Evolutionary conservation across 2,113 vertebrate genomes (phyloP).

Genomic region (Poicephalus gulielmi): DNA sequence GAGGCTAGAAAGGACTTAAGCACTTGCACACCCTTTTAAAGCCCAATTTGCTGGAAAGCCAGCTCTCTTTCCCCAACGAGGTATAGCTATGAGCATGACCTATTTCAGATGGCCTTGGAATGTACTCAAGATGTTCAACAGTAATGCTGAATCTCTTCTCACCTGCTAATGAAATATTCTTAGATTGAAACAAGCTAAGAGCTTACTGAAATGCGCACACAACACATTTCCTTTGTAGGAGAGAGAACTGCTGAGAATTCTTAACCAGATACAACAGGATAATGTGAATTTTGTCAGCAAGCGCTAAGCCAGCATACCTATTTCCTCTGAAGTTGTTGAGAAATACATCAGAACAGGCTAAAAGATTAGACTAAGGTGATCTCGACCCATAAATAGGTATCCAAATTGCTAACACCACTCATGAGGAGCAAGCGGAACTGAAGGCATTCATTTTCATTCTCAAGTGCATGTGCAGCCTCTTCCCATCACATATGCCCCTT

Average conservation of each 20-base stretch:
- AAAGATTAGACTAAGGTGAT: neutral
- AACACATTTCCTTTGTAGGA: neutral
- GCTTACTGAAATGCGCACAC: neutral
- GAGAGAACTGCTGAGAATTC: neutral
- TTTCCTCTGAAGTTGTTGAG: neutral
- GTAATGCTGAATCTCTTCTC: neutral
- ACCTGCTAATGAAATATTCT: neutral
- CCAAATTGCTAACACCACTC: neutral
- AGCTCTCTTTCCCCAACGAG: neutral
- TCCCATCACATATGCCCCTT: neutral
- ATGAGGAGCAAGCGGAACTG: neutral
- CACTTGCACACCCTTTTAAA: neutral
- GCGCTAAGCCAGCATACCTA: neutral
- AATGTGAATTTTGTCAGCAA: neutral
- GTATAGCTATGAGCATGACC: neutral
- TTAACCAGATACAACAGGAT: neutral
- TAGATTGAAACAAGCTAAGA: neutral
- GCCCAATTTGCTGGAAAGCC: neutral
- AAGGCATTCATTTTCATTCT: neutral
- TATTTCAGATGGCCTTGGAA: neutral
- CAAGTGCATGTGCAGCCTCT: neutral
- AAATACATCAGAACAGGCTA: neutral
- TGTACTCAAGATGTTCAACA: neutral
- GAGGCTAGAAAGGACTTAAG: neutral
- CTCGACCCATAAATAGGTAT: neutral